Evolutionary conservation across 2,797 vertebrate species (phyloP).

Genomic region (Tamandua tetradactyla): DNA sequence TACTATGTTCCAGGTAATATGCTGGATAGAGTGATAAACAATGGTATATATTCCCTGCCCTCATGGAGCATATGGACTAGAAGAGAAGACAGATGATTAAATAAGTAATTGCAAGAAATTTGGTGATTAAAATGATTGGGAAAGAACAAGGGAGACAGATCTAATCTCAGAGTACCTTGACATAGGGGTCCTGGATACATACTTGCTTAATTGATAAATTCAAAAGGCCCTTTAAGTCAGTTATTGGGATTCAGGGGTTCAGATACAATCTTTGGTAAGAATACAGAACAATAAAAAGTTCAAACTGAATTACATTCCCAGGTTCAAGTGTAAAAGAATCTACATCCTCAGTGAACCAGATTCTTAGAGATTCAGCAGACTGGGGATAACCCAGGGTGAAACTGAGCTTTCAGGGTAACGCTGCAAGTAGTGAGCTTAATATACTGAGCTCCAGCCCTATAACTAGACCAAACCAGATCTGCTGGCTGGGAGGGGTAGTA

Average conservation of each 20-base stretch:
- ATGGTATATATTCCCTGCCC: not conserved
- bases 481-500: not conserved
- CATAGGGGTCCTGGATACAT: not conserved
- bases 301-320: not conserved
- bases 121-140: not conserved
- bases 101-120: not conserved
- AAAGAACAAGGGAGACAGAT: not conserved
- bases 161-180: not conserved
- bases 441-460: not conserved
- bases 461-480: not conserved
- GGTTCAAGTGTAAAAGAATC: slow-evolving; percentile 6
- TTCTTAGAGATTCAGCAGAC: not conserved
- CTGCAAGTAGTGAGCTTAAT: not conserved
- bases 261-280: not conserved
- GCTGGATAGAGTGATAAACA: not conserved
- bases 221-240: not conserved
- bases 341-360: not conserved
- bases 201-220: slow-evolving; percentile 35
- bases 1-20: not conserved
- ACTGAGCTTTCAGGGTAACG: not conserved
- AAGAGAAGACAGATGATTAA: not conserved
- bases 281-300: not conserved
- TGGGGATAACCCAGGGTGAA: not conserved
- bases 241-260: not conserved
- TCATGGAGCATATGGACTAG: not conserved